Base-by-base conservation (phyloP, 2,888 invertebrate genomes). In the Neoitamus cyanurus region DNA sequence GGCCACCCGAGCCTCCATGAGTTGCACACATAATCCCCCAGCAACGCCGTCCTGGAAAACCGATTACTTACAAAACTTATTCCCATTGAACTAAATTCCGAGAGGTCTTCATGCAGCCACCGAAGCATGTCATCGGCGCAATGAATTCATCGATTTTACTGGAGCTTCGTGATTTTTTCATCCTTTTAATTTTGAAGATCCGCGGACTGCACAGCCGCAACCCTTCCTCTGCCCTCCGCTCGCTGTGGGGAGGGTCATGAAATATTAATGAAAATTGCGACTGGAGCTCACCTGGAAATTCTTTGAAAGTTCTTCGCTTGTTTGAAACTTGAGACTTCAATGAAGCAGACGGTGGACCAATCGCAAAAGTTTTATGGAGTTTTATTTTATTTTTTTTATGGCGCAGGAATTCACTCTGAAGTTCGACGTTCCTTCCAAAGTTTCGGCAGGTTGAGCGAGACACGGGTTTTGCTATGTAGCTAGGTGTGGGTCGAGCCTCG, bases 51-150 rank as follows among this genome's bases (percentile, higher is more conserved):
- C 58, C 25, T 58, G 58, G 20, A 25, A 20, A 58, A 9, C 20
- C 73, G 73, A 73, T 73, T 73, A 73, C 73, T 73, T 58, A 58
- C 9, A 70, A 70, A 70, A 70, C 70, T 70, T 70, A 30, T 31
- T 15, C 58, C 36, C n/a, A 73, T 73, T 73, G 73, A 73, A 34
- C 36, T 20, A 36, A 73, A 73, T 73, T 73, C 36, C 31, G 11
- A 73, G 73, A 15, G 34, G 73, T 36, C 20, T 20, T 73, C 36
- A 36, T 20, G 36, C 20, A 30, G 28, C 30, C 7, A 13, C 34
- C 34, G 15, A 72, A 72, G 72, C 31, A 73, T 20, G 36, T 37
- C 73, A 73, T 73, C 73, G 36, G 36, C 73, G 11, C 36, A 31
- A 72, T 34, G 34, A 15, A 72, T 72, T 31, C 34, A 73, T 73